Conservation (phyloP, 2,797 vertebrate genomes). For the Columba guinea region DNA sequence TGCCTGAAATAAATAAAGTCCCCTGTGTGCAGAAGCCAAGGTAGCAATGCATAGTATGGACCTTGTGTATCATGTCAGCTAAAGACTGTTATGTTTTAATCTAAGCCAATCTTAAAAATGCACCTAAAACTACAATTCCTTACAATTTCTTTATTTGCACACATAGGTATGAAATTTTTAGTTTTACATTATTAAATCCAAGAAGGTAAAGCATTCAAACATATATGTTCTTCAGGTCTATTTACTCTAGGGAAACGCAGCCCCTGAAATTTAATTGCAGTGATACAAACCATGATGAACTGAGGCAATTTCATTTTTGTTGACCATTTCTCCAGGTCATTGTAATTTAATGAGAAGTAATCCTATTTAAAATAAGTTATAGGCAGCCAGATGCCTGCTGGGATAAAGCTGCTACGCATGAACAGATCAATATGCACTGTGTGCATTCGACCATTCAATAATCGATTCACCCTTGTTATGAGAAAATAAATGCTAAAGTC, state of each 20-base stretch:
- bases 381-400: conserved; percentile 68
- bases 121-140: not conserved
- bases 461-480: conserved; percentile 79
- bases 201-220: conserved; percentile 44
- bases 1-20: not conserved
- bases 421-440: conserved; percentile 78
- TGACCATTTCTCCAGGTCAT: conserved; percentile 72
- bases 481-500: conserved; percentile 77
- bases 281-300: conserved; percentile 69
- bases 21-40: not conserved
- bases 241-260: conserved; percentile 34
- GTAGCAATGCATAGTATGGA: not conserved
- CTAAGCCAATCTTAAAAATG: conserved; percentile 6
- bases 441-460: conserved; percentile 77
- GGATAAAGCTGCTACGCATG: conserved; percentile 65
- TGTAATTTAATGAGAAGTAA: conserved; percentile 78
- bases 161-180: conserved; percentile 10
- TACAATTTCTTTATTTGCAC: conserved; percentile 18
- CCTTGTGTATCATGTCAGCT: not conserved
- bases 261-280: conserved; percentile 41
- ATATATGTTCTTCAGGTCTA: conserved; percentile 30
- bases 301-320: conserved; percentile 69
- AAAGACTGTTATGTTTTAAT: not conserved
- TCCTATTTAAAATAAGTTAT: conserved; percentile 75
- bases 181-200: conserved; percentile 26